A percentile compares a stretch with the other conserved stretches of the same genome.
Evolutionary conservation across 2,113 vertebrate genomes (phyloP).

Genomic region (Capreolus pygargus): DNA sequence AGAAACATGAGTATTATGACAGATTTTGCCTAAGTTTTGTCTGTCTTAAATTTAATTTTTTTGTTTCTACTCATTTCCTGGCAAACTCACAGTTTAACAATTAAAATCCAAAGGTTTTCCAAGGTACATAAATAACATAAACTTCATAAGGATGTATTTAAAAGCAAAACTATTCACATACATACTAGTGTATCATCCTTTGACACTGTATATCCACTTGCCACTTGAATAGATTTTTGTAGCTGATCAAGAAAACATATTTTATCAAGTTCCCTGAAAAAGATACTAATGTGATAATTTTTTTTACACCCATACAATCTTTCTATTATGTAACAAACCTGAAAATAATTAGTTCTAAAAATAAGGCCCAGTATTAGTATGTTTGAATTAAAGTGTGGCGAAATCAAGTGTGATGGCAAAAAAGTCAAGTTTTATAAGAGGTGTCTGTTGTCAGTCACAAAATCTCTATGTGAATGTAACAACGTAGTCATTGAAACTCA

Average conservation of each 20-base stretch:
- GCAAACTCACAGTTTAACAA: background rate
- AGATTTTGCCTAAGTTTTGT: background rate
- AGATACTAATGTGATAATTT: background rate
- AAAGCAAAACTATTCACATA: background rate
- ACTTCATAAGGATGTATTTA: background rate
- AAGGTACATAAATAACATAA: background rate
- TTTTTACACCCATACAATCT: background rate
- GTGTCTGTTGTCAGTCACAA: background rate
- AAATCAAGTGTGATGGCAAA: background rate
- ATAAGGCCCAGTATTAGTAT: background rate
- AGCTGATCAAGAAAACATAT: background rate
- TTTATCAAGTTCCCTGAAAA: background rate
- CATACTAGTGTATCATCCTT: background rate
- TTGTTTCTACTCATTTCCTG: background rate
- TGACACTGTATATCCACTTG: background rate
- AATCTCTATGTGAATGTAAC: background rate
- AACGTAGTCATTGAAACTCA: background rate
- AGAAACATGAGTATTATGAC: background rate
- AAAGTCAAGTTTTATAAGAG: background rate
- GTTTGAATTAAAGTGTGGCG: background rate
- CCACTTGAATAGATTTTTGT: background rate
- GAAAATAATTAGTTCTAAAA: background rate
- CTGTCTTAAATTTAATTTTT: background rate
- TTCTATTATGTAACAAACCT: background rate
- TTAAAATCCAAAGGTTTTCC: background rate